phyloP scores from a whole-genome alignment of 2,888 invertebrate genomes.

The Zootermopsis nevadensis region DNA sequence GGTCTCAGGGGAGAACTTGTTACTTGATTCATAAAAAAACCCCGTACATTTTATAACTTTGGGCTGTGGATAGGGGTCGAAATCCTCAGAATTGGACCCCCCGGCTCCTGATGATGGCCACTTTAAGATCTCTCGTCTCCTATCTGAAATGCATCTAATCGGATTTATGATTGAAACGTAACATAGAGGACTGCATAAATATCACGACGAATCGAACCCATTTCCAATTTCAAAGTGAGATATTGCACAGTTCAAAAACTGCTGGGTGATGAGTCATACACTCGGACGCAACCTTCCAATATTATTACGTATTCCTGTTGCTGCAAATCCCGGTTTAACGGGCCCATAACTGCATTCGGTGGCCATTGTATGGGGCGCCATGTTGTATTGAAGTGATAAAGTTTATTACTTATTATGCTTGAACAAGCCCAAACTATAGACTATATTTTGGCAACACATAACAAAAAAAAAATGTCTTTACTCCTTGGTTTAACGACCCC shows the following conservation, averaged over 20 bases:
- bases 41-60: too few species aligned
- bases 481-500: constrained; percentile 36
- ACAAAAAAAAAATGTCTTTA: constrained; percentile 39
- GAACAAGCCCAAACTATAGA: constrained; percentile 6
- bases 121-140: too few species aligned
- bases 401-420: constrained; percentile 36
- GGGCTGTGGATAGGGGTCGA: too few species aligned
- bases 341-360: background rate
- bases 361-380: constrained; percentile 5
- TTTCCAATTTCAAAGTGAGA: background rate
- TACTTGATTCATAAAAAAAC: too few species aligned
- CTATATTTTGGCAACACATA: constrained; percentile 32
- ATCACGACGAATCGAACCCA: constrained; percentile 13
- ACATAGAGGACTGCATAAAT: background rate
- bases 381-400: constrained; percentile 38
- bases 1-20: too few species aligned
- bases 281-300: background rate
- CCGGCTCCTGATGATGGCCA: too few species aligned
- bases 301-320: background rate
- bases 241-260: background rate
- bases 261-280: constrained; percentile 5
- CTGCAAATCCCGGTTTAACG: constrained; percentile 6
- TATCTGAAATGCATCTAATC: too few species aligned
- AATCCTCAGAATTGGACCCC: too few species aligned
- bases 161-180: too few species aligned